Conservation (phyloP, 2,113 vertebrate species). For the Machaerirhynchus nigripectus region DNA sequence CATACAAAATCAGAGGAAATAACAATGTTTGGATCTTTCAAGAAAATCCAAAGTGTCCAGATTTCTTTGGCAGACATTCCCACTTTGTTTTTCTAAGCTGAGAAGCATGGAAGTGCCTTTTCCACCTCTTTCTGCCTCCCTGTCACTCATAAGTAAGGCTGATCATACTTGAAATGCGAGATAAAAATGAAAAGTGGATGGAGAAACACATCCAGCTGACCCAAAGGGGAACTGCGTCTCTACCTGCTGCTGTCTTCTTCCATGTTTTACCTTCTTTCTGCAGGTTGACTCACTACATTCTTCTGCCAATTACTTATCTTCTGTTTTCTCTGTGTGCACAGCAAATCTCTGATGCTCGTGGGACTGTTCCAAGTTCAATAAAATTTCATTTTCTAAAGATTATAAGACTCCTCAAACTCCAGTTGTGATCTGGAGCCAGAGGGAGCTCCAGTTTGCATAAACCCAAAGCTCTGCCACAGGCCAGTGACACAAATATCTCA, state of each 20-base stretch:
- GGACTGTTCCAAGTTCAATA: slow-evolving; percentile 47
- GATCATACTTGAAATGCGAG: not conserved
- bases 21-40: slow-evolving; percentile 22
- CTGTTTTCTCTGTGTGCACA: slow-evolving; percentile 13
- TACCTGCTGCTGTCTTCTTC: not conserved
- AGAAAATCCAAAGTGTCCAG: slow-evolving; percentile 1
- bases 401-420: slow-evolving; percentile 36
- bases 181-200: not conserved
- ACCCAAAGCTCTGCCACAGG: not conserved
- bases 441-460: not conserved
- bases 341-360: not conserved
- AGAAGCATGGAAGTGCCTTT: not conserved
- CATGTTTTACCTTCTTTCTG: not conserved
- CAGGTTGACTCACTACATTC: slow-evolving; percentile 22
- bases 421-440: not conserved
- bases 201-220: not conserved
- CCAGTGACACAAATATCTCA: not conserved
- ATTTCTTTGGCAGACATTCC: slow-evolving; percentile 38
- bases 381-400: slow-evolving; percentile 41
- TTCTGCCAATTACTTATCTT: slow-evolving; percentile 15
- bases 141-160: not conserved
- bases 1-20: slow-evolving; percentile 18
- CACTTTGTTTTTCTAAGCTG: slow-evolving; percentile 21
- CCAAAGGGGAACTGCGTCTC: not conserved
- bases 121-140: not conserved